Percentiles rank a stretch among this genome's conserved stretches.
Evolutionary conservation across 2,797 vertebrate species (phyloP).

Genomic region (Sebastes kiyomatsui): DNA sequence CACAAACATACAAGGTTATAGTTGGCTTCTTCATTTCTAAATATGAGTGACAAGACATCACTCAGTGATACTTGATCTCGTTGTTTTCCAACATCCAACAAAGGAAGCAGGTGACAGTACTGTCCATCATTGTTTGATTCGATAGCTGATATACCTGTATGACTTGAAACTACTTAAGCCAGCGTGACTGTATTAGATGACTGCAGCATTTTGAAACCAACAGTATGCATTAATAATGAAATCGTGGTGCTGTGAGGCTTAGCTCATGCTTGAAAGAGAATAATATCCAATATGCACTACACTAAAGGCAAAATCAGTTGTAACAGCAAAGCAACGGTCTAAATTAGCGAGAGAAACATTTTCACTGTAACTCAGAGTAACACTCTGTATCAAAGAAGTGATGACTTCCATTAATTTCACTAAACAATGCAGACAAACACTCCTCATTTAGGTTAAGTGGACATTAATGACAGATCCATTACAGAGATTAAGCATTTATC

Average conservation of each 20-base stretch:
- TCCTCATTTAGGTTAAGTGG: conserved; percentile 67
- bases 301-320: conserved; percentile 5
- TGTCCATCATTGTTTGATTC: conserved; percentile 12
- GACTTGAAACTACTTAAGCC: conserved; percentile 8
- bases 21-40: not conserved
- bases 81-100: conserved; percentile 22
- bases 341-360: conserved; percentile 9
- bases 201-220: conserved; percentile 58
- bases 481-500: conserved; percentile 56
- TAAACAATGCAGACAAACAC: conserved; percentile 58
- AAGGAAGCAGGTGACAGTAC: not conserved
- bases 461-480: conserved; percentile 71
- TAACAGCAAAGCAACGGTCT: not conserved
- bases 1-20: conserved; percentile 8
- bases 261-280: conserved; percentile 16
- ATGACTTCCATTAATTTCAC: conserved; percentile 56
- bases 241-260: conserved; percentile 20
- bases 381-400: conserved; percentile 32
- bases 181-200: conserved; percentile 37
- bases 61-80: not conserved
- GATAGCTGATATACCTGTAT: conserved; percentile 18
- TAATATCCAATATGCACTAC: not conserved
- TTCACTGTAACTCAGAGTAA: conserved; percentile 8
- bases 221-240: conserved; percentile 66
- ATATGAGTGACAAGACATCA: not conserved